Base-by-base conservation (phyloP, 2,888 invertebrate species). In the Andrena hattorfiana region DNA sequence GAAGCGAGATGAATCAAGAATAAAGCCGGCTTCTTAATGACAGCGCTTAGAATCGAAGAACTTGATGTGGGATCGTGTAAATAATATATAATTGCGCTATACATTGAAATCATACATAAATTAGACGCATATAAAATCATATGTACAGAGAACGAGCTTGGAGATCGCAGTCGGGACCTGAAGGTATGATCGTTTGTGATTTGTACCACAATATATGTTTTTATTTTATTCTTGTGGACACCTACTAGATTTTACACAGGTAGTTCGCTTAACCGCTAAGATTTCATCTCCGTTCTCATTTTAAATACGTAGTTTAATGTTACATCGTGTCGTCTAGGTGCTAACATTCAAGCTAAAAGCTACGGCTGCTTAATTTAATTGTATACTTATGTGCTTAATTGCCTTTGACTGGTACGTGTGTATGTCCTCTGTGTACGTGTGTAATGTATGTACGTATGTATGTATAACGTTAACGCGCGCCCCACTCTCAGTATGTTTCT, bases 201-300 rank as follows among this genome's bases (percentile, higher is more conserved):
- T 93, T 92, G 93, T 93, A 93, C 93, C 93, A 93, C 93, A 93
- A 93, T 93, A 93, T 93, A 93, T 93, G 93, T 92, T 93, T 93
- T 93, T 93, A 93, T 93, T 93, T 93, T 92, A 92, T 92, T 93
- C 91, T 93, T 93, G 93, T 93, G 93, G 93, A 93, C 93, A 93
- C 92, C 93, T 93, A 93, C 93, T 93, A 93, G 92, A 93, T 93
- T 93, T 93, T 94, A 94, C 93, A 94, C 93, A 93, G 92, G 93
- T 93, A 93, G 93, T 74, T 93, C 92, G 90, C 93, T 93, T 93
- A 94, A 88, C 84, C 86, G 86, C 92, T 93, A 93, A 91, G 87
- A 89, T 90, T 89, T 77, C 59, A 23, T 74, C 85, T 89, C 90
- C 79, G 63, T 71, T 68, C 72, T 66, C 70, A 26, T 67, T 86